These are phyloP conservation scores for Hyphantria cunea DNA, from an alignment of 1,140 invertebrate species.

Conservation along the genomic window DNA sequence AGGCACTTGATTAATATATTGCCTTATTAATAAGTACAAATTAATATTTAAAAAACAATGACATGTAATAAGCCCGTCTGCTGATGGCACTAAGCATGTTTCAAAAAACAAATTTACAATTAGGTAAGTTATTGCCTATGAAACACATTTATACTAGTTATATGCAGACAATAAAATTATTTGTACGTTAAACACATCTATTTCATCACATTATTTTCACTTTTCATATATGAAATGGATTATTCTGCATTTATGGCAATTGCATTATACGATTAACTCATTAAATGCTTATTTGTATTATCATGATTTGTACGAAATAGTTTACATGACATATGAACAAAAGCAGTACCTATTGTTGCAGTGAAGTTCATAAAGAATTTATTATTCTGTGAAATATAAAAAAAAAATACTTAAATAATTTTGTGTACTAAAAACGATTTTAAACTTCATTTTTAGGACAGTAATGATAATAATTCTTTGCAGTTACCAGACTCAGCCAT, in stretches of 20 bases:
- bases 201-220: slow-evolving; percentile 48
- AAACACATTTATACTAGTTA: slow-evolving; percentile 67
- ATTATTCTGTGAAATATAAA: background rate
- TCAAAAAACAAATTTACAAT: slow-evolving; percentile 53
- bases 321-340: background rate
- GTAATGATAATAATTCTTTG: too few relatives aligned
- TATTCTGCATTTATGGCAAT: slow-evolving; percentile 40
- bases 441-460: too few relatives aligned
- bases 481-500: slow-evolving; percentile 12
- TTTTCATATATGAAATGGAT: slow-evolving; percentile 28
- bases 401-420: background rate
- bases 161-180: slow-evolving; percentile 61
- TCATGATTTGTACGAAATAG: slow-evolving; percentile 29
- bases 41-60: slow-evolving; percentile 57
- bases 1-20: slow-evolving; percentile 69
- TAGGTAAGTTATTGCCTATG: slow-evolving; percentile 42
- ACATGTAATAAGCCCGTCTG: slow-evolving; percentile 55
- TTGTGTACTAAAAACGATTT: background rate
- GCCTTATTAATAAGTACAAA: slow-evolving; percentile 75
- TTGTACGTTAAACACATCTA: slow-evolving; percentile 65
- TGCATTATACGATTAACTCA: slow-evolving; percentile 37
- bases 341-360: too few relatives aligned
- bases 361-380: too few relatives aligned
- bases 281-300: slow-evolving; percentile 40
- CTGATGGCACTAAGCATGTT: slow-evolving; percentile 75